These are phyloP conservation scores for Magallana angulata DNA, from an alignment of 1,140 invertebrate species.

Conservation along the genomic window DNA sequence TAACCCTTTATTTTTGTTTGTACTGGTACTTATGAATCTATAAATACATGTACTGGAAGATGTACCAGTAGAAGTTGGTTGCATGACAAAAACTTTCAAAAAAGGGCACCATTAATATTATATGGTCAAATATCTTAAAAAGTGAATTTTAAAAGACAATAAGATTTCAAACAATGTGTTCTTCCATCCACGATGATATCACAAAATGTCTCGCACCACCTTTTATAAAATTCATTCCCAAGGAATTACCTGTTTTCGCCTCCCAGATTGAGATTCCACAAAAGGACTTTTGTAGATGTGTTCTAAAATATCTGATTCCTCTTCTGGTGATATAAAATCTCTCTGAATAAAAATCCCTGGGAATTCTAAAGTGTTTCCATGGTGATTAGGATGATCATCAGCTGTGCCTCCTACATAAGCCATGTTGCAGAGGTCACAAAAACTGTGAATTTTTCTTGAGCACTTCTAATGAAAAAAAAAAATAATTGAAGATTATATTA, in stretches of 20 bases:
- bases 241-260: conserved; percentile 90
- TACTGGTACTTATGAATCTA: too few relatives aligned
- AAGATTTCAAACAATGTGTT: too few relatives aligned
- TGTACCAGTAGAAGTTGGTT: too few relatives aligned
- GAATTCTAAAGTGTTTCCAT: conserved; percentile 61
- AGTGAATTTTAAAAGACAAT: too few relatives aligned
- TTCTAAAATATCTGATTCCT: conserved; percentile 86
- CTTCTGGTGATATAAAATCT: conserved; percentile 87
- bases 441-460: conserved; percentile 35
- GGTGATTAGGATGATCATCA: conserved; percentile 50
- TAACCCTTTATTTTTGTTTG: too few relatives aligned
- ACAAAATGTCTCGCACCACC: too few relatives aligned
- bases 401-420: conserved; percentile 43
- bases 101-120: too few relatives aligned
- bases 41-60: too few relatives aligned
- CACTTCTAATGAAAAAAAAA: not conserved
- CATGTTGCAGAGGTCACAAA: conserved; percentile 54
- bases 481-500: too few relatives aligned
- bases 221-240: not conserved
- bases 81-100: too few relatives aligned
- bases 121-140: too few relatives aligned
- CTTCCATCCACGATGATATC: too few relatives aligned
- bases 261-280: conserved; percentile 95
- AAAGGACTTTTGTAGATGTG: conserved; percentile 91
- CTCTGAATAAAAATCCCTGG: conserved; percentile 79